phyloP scores from a whole-genome alignment of 2,797 vertebrate species.

The Ctenopoma kingsleyae region DNA sequence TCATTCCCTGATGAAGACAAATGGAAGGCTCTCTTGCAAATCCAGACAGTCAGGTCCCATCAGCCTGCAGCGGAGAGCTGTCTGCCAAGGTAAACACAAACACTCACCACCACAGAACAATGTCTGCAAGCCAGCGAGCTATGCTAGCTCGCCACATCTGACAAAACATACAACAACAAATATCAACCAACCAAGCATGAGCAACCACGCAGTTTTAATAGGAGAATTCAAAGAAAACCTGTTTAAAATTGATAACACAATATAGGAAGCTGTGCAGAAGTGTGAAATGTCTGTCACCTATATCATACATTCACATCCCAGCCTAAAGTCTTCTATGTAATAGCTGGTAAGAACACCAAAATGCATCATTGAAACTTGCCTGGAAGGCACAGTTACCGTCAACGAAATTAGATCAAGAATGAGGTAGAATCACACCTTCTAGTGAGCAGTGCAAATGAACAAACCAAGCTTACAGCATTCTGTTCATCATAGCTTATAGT shows the following conservation, averaged over 20 bases:
- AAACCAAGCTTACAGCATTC: not conserved
- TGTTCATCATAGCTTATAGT: not conserved
- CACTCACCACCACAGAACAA: conserved; percentile 57
- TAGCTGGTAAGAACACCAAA: not conserved
- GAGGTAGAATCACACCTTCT: not conserved
- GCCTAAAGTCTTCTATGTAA: not conserved
- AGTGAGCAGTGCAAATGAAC: not conserved
- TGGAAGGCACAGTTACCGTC: not conserved
- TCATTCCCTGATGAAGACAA: conserved; percentile 70
- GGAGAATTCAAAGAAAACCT: not conserved
- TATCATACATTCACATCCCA: not conserved
- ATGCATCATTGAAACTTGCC: not conserved
- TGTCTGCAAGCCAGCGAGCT: conserved; percentile 48
- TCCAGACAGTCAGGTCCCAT: conserved; percentile 65
- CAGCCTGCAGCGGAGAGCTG: conserved; percentile 61
- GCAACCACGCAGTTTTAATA: not conserved
- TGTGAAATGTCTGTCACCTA: too few species aligned
- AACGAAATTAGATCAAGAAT: not conserved
- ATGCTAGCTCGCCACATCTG: conserved; percentile 33
- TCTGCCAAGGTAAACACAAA: conserved; percentile 76
- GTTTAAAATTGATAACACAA: not conserved
- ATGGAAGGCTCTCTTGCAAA: conserved; percentile 63
- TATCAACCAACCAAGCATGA: not conserved
- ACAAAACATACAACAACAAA: conserved; percentile 43
- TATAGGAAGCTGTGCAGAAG: too few species aligned